phyloP scores from a whole-genome alignment of 2,797 vertebrate genomes.

The Eulemur albifrons region DNA sequence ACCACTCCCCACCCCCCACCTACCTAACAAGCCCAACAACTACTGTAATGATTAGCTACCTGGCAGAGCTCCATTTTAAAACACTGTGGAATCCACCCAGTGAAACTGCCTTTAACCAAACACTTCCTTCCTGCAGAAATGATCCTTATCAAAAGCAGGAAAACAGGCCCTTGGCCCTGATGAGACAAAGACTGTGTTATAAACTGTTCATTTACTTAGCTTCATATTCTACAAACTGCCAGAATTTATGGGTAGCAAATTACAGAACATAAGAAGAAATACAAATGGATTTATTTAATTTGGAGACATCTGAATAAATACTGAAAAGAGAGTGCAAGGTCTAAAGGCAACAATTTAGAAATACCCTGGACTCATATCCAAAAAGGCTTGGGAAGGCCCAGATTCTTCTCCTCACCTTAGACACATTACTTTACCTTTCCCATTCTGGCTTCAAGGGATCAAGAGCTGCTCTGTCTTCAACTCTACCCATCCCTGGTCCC shows the following conservation, averaged over 20 bases:
- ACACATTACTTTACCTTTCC: not conserved
- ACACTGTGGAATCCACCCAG: not conserved
- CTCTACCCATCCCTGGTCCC: not conserved
- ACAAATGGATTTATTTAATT: not conserved
- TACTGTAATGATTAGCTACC: conserved; percentile 52
- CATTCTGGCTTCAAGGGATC: not conserved
- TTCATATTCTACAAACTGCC: not conserved
- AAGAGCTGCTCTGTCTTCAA: not conserved
- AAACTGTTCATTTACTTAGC: not conserved
- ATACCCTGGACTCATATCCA: not conserved
- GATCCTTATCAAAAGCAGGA: conserved; percentile 42
- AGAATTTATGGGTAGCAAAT: not conserved
- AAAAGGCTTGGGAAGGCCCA: not conserved
- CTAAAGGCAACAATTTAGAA: not conserved
- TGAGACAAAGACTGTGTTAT: not conserved
- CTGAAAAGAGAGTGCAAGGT: not conserved
- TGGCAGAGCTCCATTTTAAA: conserved; percentile 31
- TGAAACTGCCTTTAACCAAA: conserved; percentile 7
- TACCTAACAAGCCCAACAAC: conserved; percentile 40
- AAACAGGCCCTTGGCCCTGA: not conserved
- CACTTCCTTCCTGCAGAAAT: conserved; percentile 57
- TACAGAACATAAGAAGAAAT: not conserved
- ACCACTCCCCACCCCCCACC: rapidly evolving
- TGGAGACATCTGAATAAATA: not conserved
- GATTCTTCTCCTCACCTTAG: not conserved